A percentile compares a stretch with the other conserved stretches of the same genome.
Evolutionary conservation across 2,113 vertebrate species (phyloP).

Genomic region (Spheniscus mendiculus): DNA sequence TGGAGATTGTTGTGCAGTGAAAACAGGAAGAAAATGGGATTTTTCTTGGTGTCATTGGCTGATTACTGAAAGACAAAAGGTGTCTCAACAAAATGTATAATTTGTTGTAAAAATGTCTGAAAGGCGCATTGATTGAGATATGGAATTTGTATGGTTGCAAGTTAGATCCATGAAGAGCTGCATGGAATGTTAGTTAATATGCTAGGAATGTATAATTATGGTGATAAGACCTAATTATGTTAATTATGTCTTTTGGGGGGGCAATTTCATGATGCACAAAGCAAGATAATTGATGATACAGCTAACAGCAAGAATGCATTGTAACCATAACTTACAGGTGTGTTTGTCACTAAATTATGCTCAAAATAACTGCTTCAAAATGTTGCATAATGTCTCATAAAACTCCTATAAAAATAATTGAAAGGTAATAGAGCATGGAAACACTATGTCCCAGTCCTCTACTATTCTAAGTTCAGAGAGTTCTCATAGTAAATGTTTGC

Average conservation of each 20-base stretch:
- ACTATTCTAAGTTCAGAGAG: neutral
- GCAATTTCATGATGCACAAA: slow-evolving; percentile 34
- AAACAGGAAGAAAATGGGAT: neutral
- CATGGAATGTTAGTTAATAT: neutral
- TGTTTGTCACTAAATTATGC: slow-evolving; percentile 6
- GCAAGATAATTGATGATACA: slow-evolving; percentile 35
- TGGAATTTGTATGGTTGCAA: neutral
- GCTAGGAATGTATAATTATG: neutral
- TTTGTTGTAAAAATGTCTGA: neutral
- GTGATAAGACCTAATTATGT: slow-evolving; percentile 31
- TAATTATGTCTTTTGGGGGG: slow-evolving; percentile 1
- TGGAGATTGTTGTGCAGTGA: neutral
- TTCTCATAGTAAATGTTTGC: neutral
- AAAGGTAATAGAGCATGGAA: slow-evolving; percentile 30
- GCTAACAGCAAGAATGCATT: neutral
- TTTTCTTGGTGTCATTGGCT: neutral
- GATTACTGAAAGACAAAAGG: neutral
- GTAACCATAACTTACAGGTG: slow-evolving; percentile 20
- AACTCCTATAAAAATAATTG: slow-evolving; percentile 34
- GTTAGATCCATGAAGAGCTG: neutral
- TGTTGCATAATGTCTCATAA: slow-evolving; percentile 16
- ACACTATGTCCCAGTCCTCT: neutral
- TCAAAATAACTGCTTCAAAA: slow-evolving; percentile 3
- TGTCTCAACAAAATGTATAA: neutral
- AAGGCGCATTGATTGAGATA: neutral